These are phyloP conservation scores for Gulo gulo DNA, from an alignment of 2,113 vertebrate species.

Conservation along the genomic window DNA sequence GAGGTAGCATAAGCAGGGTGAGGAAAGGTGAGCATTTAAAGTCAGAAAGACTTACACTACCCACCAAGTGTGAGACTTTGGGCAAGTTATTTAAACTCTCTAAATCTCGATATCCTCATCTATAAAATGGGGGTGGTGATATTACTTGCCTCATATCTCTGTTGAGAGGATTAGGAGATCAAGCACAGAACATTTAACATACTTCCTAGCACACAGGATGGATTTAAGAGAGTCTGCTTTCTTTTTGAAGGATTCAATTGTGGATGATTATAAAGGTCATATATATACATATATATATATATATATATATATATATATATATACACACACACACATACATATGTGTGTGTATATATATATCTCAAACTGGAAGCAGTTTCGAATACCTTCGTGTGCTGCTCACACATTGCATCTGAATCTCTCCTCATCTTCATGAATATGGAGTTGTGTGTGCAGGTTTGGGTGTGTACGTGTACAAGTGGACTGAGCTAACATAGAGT, in stretches of 20 bases:
- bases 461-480: not conserved
- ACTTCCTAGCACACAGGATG: not conserved
- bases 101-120: not conserved
- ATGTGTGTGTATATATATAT: not conserved
- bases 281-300: not conserved
- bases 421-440: not conserved
- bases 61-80: not conserved
- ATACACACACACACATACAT: too few species aligned
- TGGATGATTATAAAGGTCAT: not conserved
- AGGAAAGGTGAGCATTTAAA: slow-evolving; percentile 29
- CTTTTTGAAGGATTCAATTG: not conserved
- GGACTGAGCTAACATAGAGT: not conserved
- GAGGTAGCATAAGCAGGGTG: not conserved
- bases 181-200: not conserved
- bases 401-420: not conserved
- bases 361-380: not conserved
- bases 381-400: not conserved
- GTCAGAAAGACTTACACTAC: not conserved
- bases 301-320: not conserved
- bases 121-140: not conserved
- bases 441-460: not conserved
- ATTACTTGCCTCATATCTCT: not conserved
- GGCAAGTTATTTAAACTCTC: not conserved
- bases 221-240: not conserved
- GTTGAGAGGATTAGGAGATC: slow-evolving; percentile 6